These are phyloP conservation scores for Hylomyscus alleni DNA, from an alignment of 2,797 vertebrate species.

Conservation along the genomic window DNA sequence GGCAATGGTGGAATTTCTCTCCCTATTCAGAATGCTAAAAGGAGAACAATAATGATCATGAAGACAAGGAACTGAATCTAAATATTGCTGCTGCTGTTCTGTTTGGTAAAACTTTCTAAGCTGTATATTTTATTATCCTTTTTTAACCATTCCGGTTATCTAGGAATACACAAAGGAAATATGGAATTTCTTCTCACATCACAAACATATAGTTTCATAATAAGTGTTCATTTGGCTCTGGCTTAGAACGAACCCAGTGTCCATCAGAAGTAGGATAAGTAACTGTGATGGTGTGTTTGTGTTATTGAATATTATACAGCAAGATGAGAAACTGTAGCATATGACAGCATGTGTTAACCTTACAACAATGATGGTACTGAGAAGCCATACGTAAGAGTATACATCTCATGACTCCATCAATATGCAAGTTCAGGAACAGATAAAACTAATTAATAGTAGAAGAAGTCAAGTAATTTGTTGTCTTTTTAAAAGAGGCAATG, in stretches of 20 bases:
- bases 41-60: neutral
- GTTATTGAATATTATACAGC: neutral
- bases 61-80: neutral
- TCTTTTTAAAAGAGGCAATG: neutral
- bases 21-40: neutral
- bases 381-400: neutral
- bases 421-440: slow-evolving; percentile 14
- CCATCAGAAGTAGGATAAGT: neutral
- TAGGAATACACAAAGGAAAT: slow-evolving; percentile 9
- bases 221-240: neutral
- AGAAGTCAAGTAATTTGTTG: neutral
- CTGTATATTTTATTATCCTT: neutral
- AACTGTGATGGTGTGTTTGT: neutral
- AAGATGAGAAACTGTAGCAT: slow-evolving; percentile 1
- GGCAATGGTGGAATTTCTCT: neutral
- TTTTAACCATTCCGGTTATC: neutral
- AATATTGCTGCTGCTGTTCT: neutral
- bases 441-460: neutral
- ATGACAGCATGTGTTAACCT: neutral
- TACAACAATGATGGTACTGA: neutral
- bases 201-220: slow-evolving; percentile 22
- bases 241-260: slow-evolving; percentile 32
- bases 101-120: neutral
- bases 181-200: slow-evolving; percentile 3
- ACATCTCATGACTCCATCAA: neutral